Percentiles rank a stretch among this genome's conserved stretches.
phyloP scores from a whole-genome alignment of 2,888 invertebrate species.

The Poecilus cupreus region DNA sequence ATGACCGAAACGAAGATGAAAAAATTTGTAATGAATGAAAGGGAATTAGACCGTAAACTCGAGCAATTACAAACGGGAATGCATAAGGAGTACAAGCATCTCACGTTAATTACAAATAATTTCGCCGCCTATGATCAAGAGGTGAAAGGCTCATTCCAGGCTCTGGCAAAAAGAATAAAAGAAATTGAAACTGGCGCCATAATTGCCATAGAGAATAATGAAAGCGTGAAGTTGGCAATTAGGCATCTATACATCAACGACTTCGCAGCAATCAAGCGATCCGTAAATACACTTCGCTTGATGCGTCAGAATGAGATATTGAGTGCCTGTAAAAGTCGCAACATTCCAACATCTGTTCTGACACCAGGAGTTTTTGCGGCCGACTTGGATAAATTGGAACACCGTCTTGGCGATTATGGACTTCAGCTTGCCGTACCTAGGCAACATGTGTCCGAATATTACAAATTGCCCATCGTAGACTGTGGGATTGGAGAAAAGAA shows the following conservation, averaged over 20 bases:
- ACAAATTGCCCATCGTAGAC: no score
- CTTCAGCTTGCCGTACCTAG: no score
- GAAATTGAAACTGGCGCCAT: neutral
- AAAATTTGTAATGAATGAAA: conserved; percentile 13
- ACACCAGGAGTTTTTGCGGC: no score
- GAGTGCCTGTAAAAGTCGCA: neutral
- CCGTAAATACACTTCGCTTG: neutral
- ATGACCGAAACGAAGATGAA: conserved; percentile 21
- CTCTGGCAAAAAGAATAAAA: no score
- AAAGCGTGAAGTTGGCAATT: neutral
- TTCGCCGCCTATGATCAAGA: neutral
- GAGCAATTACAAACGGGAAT: neutral
- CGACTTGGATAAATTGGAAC: no score
- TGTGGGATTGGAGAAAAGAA: no score
- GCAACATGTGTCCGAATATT: no score
- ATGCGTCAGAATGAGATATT: neutral
- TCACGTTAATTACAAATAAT: neutral
- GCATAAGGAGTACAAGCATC: no score
- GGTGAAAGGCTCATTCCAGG: no score
- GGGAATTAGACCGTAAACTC: neutral
- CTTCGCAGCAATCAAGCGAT: neutral
- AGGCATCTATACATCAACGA: no score
- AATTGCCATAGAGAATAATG: neutral
- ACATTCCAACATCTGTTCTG: no score
- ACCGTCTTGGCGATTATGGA: no score